phyloP scores from a whole-genome alignment of 1,140 invertebrate species.

The Saxidomus purpurata region DNA sequence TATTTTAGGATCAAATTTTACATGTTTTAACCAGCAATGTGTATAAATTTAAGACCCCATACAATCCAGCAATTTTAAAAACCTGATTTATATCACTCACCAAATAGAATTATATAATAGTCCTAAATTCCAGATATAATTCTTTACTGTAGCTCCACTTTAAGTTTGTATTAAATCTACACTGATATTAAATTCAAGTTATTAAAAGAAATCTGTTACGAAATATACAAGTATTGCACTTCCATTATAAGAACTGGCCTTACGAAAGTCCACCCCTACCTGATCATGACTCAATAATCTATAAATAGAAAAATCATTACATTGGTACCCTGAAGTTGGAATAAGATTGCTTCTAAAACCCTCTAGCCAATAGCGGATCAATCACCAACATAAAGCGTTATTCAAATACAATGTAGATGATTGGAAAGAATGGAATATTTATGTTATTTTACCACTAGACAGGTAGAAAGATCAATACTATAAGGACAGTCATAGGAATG shows the following conservation, averaged over 20 bases:
- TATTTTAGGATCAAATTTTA: no score
- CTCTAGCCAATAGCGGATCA: background rate
- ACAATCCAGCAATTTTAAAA: no score
- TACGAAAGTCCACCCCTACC: background rate
- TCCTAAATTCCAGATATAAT: no score
- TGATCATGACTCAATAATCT: constrained; percentile 8
- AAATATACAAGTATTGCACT: background rate
- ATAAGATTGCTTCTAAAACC: background rate
- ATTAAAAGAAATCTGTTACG: no score
- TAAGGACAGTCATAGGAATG: background rate
- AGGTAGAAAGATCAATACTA: constrained; percentile 9
- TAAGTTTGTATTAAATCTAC: no score
- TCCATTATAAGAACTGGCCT: background rate
- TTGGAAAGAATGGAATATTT: constrained; percentile 20
- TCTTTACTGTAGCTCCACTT: no score
- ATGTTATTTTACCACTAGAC: constrained; percentile 18
- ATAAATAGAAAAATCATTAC: background rate
- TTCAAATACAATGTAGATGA: background rate
- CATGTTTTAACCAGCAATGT: no score
- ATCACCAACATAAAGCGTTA: background rate
- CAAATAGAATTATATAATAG: no score
- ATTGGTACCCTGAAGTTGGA: background rate
- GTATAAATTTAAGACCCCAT: no score
- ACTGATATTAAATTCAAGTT: no score
- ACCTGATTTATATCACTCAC: no score